phyloP scores from a whole-genome alignment of 2,113 vertebrate genomes.

The Aspidoscelis tigris region DNA sequence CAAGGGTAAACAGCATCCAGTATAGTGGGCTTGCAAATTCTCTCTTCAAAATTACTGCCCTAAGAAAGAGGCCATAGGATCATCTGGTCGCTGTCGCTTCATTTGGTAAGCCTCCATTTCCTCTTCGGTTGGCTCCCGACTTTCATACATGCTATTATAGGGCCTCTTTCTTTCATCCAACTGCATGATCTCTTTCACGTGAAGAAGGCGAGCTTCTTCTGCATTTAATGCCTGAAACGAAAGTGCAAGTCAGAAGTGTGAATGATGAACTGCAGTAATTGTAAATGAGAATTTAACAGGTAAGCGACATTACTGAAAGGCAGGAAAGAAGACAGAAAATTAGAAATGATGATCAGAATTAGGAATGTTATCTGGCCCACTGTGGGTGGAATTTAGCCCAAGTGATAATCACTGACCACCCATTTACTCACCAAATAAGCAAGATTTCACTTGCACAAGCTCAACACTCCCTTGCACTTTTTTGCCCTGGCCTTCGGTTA shows the following conservation, averaged over 20 bases:
- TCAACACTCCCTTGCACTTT: too few species aligned
- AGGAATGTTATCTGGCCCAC: background rate
- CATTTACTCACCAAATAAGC: too few species aligned
- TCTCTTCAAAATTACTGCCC: constrained; percentile 73
- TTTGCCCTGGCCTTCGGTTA: too few species aligned
- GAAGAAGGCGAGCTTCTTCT: constrained; percentile 91
- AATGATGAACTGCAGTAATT: too few species aligned
- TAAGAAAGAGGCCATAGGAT: constrained; percentile 96
- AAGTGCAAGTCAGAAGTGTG: background rate
- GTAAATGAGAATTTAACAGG: background rate
- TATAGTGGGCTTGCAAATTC: background rate
- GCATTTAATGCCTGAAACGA: constrained; percentile 87
- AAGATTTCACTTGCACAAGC: background rate
- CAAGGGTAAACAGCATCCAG: background rate
- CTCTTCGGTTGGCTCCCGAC: constrained; percentile 92
- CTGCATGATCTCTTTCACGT: constrained; percentile 88
- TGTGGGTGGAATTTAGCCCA: background rate
- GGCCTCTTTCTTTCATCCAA: constrained; percentile 93
- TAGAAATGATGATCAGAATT: background rate
- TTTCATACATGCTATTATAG: constrained; percentile 87
- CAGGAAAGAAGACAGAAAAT: background rate
- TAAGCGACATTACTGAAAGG: background rate
- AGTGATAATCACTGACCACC: background rate
- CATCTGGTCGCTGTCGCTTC: constrained; percentile 89
- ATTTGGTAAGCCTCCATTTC: constrained; percentile 98